Evolutionary conservation across 2,113 vertebrate species (phyloP).

Genomic region (Lichenostomus cassidix): DNA sequence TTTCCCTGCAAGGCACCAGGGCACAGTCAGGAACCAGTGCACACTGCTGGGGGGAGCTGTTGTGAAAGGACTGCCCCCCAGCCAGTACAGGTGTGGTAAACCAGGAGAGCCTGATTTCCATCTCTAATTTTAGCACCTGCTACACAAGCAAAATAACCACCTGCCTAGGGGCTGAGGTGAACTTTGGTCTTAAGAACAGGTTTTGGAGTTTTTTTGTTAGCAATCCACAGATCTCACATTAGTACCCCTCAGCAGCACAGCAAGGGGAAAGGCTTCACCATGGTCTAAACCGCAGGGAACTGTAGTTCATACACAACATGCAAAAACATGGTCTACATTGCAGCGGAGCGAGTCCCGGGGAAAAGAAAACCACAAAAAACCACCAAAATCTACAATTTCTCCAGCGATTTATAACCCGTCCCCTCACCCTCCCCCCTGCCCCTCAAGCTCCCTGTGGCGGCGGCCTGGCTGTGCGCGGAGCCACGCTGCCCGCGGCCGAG

Average conservation of each 20-base stretch:
- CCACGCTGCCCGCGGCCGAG: background rate
- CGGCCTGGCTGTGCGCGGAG: background rate
- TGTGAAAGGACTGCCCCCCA: background rate
- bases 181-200: background rate
- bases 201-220: background rate
- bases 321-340: background rate
- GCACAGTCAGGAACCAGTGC: background rate
- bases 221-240: background rate
- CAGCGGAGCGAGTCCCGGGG: background rate
- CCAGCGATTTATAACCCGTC: background rate
- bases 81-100: background rate
- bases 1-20: constrained; percentile 66
- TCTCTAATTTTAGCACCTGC: background rate
- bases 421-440: background rate
- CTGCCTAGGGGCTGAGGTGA: background rate
- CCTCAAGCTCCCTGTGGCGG: background rate
- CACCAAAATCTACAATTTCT: background rate
- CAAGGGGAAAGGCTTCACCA: background rate
- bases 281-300: accelerated
- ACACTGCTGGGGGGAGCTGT: background rate
- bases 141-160: background rate
- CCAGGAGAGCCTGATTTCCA: background rate
- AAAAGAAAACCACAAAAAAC: background rate
- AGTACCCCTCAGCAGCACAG: background rate
- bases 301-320: background rate